These are phyloP conservation scores for Dryomyza anilis DNA, from an alignment of 2,888 invertebrate genomes.

Conservation along the genomic window DNA sequence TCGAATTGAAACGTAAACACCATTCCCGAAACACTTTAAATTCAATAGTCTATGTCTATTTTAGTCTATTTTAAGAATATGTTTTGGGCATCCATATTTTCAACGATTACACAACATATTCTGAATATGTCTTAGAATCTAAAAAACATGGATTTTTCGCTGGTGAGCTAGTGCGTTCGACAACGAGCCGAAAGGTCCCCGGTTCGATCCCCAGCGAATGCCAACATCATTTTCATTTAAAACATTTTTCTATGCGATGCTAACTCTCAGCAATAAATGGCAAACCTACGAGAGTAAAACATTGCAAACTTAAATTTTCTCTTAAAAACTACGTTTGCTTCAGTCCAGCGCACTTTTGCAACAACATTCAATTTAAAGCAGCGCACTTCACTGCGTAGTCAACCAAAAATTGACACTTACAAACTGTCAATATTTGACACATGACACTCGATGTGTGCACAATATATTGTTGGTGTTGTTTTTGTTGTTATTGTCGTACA, in stretches of 20 bases:
- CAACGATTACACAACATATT: no score
- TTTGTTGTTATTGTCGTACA: no score
- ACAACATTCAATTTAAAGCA: not conserved
- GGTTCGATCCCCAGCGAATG: not conserved
- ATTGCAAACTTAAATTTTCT: not conserved
- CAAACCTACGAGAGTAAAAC: not conserved
- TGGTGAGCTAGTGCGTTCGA: not conserved
- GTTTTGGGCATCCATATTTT: no score
- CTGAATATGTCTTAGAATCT: no score
- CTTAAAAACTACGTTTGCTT: not conserved
- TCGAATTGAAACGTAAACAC: no score
- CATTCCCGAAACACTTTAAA: no score
- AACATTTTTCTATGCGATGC: not conserved
- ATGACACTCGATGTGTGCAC: slow-evolving; percentile 6
- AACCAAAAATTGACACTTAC: slow-evolving; percentile 3
- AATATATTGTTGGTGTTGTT: no score
- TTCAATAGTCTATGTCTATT: no score
- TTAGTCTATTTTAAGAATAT: no score
- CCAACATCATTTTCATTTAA: not conserved
- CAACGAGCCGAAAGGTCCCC: not conserved
- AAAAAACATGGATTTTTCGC: no score
- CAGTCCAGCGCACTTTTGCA: not conserved
- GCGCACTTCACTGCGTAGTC: no score
- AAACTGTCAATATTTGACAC: slow-evolving; percentile 25
- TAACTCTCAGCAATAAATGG: not conserved